A percentile compares a stretch with the other conserved stretches of the same genome.
Conservation (phyloP, 2,113 vertebrate genomes). For the Collichthys lucidus region DNA sequence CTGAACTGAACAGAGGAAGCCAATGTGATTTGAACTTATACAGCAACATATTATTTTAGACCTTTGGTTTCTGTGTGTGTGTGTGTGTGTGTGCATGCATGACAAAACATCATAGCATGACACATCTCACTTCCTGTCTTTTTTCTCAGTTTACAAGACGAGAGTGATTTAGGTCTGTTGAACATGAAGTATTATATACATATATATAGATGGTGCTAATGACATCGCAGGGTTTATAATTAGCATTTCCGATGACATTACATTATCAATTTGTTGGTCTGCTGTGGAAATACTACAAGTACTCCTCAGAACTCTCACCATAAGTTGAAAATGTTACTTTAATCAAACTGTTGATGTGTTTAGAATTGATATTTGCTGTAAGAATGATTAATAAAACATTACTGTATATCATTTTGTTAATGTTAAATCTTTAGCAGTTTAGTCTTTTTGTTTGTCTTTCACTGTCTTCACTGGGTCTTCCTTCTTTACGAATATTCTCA, state of each 20-base stretch:
- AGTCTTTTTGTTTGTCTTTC: too few species aligned
- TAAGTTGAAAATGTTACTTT: neutral
- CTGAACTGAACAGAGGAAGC: neutral
- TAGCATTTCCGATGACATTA: neutral
- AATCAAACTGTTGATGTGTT: neutral
- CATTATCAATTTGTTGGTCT: neutral
- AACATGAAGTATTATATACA: too few species aligned
- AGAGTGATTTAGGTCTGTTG: neutral
- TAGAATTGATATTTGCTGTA: neutral
- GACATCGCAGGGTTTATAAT: neutral
- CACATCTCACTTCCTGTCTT: conserved; percentile 62
- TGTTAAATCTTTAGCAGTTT: neutral
- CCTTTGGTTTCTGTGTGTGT: neutral
- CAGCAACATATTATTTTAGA: neutral
- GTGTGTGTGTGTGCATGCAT: neutral
- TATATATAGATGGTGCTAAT: neutral
- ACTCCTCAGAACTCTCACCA: too few species aligned
- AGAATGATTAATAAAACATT: neutral
- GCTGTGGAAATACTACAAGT: neutral
- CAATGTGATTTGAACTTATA: neutral
- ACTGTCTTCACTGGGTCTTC: too few species aligned
- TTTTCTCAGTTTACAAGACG: neutral
- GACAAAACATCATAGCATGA: neutral
- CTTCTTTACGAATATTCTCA: neutral
- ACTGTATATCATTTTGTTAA: neutral